Percentiles rank a stretch among this genome's conserved stretches.
phyloP scores from a whole-genome alignment of 2,113 vertebrate species.

The Strix aluco region DNA sequence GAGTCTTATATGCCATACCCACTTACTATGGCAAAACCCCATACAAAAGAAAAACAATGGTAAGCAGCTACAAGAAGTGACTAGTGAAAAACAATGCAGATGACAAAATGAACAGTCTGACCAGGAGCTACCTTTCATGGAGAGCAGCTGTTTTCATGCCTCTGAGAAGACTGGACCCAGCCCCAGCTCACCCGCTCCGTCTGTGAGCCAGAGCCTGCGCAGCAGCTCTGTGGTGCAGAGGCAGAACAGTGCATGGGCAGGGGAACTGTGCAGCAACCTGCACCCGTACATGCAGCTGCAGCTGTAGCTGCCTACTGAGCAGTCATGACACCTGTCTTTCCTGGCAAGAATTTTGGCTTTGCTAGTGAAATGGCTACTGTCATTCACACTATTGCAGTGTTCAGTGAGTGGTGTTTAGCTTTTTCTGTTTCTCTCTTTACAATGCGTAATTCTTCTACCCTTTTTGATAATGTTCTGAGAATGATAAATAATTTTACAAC shows the following conservation, averaged over 20 bases:
- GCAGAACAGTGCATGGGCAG: not conserved
- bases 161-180: not conserved
- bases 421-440: not conserved
- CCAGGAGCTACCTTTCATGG: not conserved
- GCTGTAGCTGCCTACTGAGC: not conserved
- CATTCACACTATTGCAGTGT: not conserved
- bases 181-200: accelerated
- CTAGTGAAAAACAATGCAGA: not conserved
- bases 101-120: not conserved
- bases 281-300: not conserved
- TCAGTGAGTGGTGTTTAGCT: not conserved
- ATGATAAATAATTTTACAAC: not conserved
- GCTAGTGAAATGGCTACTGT: not conserved
- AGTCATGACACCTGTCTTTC: not conserved
- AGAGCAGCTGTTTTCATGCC: not conserved
- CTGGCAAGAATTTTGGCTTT: not conserved
- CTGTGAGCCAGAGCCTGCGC: accelerated
- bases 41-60: not conserved
- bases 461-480: not conserved
- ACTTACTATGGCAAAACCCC: not conserved
- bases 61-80: not conserved
- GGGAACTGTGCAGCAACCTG: not conserved
- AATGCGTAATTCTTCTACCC: not conserved
- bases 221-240: accelerated
- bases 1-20: not conserved